Percentiles rank a stretch among this genome's conserved stretches.
Conservation (phyloP, 2,113 vertebrate species). For the Hemibagrus wyckioides region DNA sequence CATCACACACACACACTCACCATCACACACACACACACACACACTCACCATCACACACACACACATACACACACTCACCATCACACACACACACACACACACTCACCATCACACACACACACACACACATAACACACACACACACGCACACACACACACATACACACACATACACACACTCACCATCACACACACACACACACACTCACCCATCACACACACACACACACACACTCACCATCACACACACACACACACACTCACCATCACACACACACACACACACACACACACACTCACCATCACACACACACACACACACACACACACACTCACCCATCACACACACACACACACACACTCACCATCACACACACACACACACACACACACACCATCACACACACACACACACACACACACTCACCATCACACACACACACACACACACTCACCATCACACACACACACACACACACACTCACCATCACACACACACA, state of each 20-base stretch:
- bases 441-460: not conserved
- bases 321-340: not conserved
- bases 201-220: not conserved
- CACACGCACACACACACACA: too few species aligned
- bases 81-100: conserved; percentile 3
- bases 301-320: not conserved
- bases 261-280: conserved; percentile 4
- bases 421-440: not conserved
- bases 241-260: not conserved
- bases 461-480: not conserved
- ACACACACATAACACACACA: not conserved
- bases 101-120: not conserved
- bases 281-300: not conserved
- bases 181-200: not conserved
- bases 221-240: not conserved
- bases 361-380: not conserved
- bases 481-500: not conserved
- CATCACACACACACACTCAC: conserved; percentile 1
- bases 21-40: conserved; percentile 8
- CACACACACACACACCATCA: not conserved
- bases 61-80: not conserved
- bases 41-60: not conserved
- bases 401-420: conserved; percentile 1
- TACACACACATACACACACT: too few species aligned
- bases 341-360: not conserved